These are phyloP conservation scores for Melipona quadrifasciata DNA, from an alignment of 1,140 invertebrate species.

Conservation along the genomic window DNA sequence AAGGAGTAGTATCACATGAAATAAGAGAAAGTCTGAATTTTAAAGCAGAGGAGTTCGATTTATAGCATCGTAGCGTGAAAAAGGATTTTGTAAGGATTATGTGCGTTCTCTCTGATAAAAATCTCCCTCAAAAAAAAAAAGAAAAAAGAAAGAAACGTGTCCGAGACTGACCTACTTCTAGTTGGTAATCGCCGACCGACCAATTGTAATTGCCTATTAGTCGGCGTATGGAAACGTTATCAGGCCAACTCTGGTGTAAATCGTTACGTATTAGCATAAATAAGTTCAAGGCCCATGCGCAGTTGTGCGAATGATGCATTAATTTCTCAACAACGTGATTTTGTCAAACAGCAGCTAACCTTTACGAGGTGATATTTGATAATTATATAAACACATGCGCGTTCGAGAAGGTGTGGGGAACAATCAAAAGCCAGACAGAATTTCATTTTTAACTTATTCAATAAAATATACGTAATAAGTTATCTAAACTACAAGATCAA, in stretches of 20 bases:
- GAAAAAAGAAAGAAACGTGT: not conserved
- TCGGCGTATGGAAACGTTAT: slow-evolving; percentile 68
- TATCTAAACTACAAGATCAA: not conserved
- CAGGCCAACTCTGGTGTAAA: slow-evolving; percentile 69
- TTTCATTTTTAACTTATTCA: not conserved
- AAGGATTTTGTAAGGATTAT: slow-evolving; percentile 18
- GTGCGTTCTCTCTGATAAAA: slow-evolving; percentile 36
- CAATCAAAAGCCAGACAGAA: not conserved
- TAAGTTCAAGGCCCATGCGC: slow-evolving; percentile 76
- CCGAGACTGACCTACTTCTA: slow-evolving; percentile 48
- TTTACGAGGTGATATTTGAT: slow-evolving; percentile 32
- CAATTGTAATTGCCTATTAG: slow-evolving; percentile 69
- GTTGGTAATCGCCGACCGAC: slow-evolving; percentile 56
- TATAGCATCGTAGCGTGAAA: slow-evolving; percentile 5
- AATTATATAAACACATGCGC: not conserved
- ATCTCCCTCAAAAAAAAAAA: slow-evolving; percentile 30
- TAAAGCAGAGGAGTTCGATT: slow-evolving; percentile 1
- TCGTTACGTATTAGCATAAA: slow-evolving; percentile 75
- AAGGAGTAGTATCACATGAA: not conserved
- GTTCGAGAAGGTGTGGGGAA: too few relatives aligned
- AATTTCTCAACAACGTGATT: slow-evolving; percentile 59
- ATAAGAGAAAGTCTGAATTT: not conserved
- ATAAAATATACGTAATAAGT: not conserved
- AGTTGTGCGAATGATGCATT: slow-evolving; percentile 68
- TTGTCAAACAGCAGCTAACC: slow-evolving; percentile 32